Evolutionary conservation across 2,113 vertebrate species (phyloP).

Genomic region (Paedocypris sp.): DNA sequence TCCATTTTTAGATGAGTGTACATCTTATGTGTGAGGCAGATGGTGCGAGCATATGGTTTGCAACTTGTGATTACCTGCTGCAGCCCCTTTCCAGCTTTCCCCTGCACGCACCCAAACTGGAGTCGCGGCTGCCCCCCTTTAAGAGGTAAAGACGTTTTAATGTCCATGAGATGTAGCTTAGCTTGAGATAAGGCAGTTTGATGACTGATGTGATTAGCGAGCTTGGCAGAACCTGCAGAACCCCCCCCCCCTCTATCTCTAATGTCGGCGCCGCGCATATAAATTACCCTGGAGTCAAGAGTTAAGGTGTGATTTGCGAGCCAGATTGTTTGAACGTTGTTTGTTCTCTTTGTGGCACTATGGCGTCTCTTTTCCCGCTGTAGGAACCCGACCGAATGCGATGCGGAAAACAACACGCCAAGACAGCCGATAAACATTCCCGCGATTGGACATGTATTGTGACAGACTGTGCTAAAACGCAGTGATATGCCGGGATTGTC

Average conservation of each 20-base stretch:
- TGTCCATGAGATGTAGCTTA: slow-evolving; percentile 34
- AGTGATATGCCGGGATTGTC: slow-evolving; percentile 64
- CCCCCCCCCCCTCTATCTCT: not conserved
- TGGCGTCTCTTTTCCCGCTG: not conserved
- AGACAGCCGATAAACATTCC: slow-evolving; percentile 34
- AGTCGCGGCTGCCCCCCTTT: slow-evolving; percentile 32
- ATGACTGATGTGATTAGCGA: slow-evolving; percentile 27
- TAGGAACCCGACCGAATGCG: slow-evolving; percentile 1
- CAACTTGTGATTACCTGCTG: slow-evolving; percentile 49
- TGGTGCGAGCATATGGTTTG: slow-evolving; percentile 60
- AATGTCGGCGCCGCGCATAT: slow-evolving; percentile 1
- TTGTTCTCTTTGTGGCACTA: slow-evolving; percentile 12
- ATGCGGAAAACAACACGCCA: slow-evolving; percentile 1
- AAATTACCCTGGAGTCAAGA: slow-evolving; percentile 13
- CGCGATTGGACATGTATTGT: slow-evolving; percentile 58
- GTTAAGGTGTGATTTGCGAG: slow-evolving; percentile 19
- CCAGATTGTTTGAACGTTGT: slow-evolving; percentile 8
- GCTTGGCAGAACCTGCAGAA: not conserved
- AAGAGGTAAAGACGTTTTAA: slow-evolving; percentile 41
- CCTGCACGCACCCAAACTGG: slow-evolving; percentile 28
- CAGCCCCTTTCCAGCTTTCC: slow-evolving; percentile 40
- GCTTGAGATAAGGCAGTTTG: slow-evolving; percentile 24
- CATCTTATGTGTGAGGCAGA: slow-evolving; percentile 44
- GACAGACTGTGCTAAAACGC: slow-evolving; percentile 59
- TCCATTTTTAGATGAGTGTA: slow-evolving; percentile 27